phyloP scores from a whole-genome alignment of 1,140 invertebrate genomes.

The Anadara kagoshimensis region DNA sequence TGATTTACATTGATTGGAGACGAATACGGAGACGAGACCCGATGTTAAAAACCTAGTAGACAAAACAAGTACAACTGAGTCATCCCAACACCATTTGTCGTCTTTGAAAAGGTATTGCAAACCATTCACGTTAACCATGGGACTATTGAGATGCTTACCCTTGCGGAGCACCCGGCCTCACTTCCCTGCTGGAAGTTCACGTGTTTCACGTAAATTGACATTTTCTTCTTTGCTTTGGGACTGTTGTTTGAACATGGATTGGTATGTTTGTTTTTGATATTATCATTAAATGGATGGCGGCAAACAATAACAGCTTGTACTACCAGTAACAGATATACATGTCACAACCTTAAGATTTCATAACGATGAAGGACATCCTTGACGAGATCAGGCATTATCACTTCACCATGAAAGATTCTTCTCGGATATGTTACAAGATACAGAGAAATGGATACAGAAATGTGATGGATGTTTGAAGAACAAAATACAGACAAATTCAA shows the following conservation, averaged over 20 bases:
- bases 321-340: neutral
- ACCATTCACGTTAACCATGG: no score
- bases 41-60: no score
- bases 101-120: no score
- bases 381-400: slow-evolving; percentile 21
- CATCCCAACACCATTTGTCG: no score
- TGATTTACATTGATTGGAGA: no score
- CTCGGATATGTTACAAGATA: slow-evolving; percentile 19
- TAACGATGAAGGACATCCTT: slow-evolving; percentile 24
- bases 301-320: slow-evolving; percentile 7
- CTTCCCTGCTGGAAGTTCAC: neutral
- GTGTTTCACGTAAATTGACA: no score
- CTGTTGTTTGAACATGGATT: no score
- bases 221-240: no score
- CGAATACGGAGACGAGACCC: no score
- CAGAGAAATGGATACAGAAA: slow-evolving; percentile 9
- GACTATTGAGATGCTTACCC: neutral
- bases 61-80: no score
- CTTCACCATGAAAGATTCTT: slow-evolving; percentile 22
- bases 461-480: slow-evolving; percentile 20
- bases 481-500: neutral
- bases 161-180: no score
- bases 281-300: neutral
- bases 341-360: slow-evolving; percentile 15
- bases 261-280: no score